Conservation (phyloP, 2,797 vertebrate genomes). For the Sebastes cheni region DNA sequence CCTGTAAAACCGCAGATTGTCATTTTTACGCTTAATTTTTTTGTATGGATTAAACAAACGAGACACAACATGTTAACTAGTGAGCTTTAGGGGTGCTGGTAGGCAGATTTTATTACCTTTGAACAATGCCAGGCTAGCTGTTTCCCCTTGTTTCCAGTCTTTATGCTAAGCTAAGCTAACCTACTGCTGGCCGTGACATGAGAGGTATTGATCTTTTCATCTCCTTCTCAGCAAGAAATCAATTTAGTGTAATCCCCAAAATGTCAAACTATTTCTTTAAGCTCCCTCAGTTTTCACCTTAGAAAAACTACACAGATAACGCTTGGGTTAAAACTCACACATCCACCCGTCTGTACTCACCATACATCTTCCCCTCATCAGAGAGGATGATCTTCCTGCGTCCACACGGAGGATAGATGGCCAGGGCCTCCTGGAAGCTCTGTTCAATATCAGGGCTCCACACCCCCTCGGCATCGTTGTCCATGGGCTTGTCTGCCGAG, state of each 20-base stretch:
- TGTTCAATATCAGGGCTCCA: conserved; percentile 99
- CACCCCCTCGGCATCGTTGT: conserved; percentile 98
- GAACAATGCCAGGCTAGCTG: background rate
- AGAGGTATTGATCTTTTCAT: background rate
- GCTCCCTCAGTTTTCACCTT: background rate
- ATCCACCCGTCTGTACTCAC: conserved; percentile 83
- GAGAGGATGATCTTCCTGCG: conserved; percentile 99
- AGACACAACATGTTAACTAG: background rate
- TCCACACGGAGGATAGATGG: conserved; percentile 98
- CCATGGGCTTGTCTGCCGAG: conserved; percentile 96
- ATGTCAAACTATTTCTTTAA: background rate
- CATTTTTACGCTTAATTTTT: background rate
- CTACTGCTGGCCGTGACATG: background rate
- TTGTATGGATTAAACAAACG: background rate
- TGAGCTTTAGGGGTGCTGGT: background rate
- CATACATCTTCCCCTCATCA: conserved; percentile 99
- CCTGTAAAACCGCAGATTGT: background rate
- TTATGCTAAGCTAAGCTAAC: background rate
- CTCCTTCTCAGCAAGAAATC: background rate
- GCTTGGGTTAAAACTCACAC: background rate
- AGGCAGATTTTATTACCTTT: background rate
- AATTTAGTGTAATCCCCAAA: background rate
- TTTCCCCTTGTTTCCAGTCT: background rate
- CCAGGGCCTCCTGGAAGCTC: conserved; percentile 99
- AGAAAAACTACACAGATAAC: background rate